Conservation (phyloP, 2,797 vertebrate genomes). For the Sebastes elongatus region DNA sequence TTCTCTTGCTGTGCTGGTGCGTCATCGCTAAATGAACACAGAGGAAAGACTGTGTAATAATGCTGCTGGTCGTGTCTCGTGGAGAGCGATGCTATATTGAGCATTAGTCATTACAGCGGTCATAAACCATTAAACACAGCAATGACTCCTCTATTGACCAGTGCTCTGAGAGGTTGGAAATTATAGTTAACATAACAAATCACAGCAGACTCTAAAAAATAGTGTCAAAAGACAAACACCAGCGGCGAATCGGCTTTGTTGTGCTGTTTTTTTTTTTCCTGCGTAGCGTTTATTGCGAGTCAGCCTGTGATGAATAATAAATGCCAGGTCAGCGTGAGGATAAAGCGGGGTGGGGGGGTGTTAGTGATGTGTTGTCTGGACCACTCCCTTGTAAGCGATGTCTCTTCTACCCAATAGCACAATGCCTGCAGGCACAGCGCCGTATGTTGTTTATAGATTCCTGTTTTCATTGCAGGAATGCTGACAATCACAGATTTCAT, state of each 20-base stretch:
- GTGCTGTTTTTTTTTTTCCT: background rate
- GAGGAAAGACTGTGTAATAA: constrained; percentile 21
- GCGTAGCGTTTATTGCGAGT: constrained; percentile 37
- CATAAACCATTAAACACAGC: constrained; percentile 52
- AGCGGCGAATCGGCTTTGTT: constrained; percentile 20
- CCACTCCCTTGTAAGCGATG: constrained; percentile 38
- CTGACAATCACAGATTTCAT: constrained; percentile 99
- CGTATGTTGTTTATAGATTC: background rate
- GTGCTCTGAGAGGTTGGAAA: background rate
- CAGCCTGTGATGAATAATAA: constrained; percentile 67
- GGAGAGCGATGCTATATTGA: constrained; percentile 42
- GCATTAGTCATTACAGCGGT: constrained; percentile 40
- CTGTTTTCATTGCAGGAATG: constrained; percentile 87
- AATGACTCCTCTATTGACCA: constrained; percentile 18
- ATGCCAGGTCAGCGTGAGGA: constrained; percentile 50
- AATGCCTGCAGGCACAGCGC: background rate
- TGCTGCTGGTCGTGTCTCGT: constrained; percentile 14
- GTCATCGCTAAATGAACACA: background rate
- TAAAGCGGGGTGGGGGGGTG: constrained; percentile 1
- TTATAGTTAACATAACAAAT: background rate
- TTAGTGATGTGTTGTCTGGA: constrained; percentile 34
- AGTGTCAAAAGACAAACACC: constrained; percentile 5
- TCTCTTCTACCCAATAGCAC: constrained; percentile 24
- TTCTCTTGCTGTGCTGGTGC: background rate
- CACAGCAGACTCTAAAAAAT: background rate